phyloP scores from a whole-genome alignment of 2,113 vertebrate species.

The Arothron firmamentum region DNA sequence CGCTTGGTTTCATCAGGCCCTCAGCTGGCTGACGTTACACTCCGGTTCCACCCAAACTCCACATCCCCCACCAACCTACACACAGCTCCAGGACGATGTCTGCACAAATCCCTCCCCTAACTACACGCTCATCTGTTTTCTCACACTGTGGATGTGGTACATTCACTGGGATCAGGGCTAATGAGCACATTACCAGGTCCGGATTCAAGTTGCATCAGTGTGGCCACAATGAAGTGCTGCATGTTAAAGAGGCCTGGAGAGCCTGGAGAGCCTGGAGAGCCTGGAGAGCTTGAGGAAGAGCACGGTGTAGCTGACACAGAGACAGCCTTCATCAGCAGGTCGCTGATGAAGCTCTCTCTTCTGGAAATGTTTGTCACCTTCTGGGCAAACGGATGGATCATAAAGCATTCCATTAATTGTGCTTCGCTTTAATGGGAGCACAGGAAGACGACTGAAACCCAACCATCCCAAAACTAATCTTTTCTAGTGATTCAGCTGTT shows the following conservation, averaged over 20 bases:
- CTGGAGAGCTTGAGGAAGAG: conserved; percentile 2
- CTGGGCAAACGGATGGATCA: conserved; percentile 24
- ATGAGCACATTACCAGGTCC: conserved; percentile 53
- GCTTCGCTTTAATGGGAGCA: background rate
- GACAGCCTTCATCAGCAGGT: conserved; percentile 43
- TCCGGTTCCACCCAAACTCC: conserved; percentile 32
- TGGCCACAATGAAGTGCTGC: conserved; percentile 52
- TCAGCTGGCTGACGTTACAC: conserved; percentile 16
- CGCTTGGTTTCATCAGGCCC: conserved; percentile 46
- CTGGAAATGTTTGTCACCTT: conserved; percentile 5
- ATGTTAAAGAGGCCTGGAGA: conserved; percentile 47
- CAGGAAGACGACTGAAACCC: too few relatives aligned
- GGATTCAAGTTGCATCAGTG: conserved; percentile 67
- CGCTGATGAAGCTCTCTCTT: conserved; percentile 51
- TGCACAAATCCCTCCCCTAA: background rate
- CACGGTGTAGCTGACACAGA: conserved; percentile 52
- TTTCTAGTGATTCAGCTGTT: conserved; percentile 9
- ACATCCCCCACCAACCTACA: conserved; percentile 3
- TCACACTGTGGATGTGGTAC: background rate
- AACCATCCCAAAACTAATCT: background rate
- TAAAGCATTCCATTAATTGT: conserved; percentile 4
- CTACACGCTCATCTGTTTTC: background rate
- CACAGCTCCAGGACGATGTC: background rate
- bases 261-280: conserved; percentile 12
- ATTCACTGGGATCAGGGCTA: conserved; percentile 10